A percentile compares a stretch with the other conserved stretches of the same genome.
Evolutionary conservation across 2,797 vertebrate species (phyloP).

Genomic region (Danio tinwini): DNA sequence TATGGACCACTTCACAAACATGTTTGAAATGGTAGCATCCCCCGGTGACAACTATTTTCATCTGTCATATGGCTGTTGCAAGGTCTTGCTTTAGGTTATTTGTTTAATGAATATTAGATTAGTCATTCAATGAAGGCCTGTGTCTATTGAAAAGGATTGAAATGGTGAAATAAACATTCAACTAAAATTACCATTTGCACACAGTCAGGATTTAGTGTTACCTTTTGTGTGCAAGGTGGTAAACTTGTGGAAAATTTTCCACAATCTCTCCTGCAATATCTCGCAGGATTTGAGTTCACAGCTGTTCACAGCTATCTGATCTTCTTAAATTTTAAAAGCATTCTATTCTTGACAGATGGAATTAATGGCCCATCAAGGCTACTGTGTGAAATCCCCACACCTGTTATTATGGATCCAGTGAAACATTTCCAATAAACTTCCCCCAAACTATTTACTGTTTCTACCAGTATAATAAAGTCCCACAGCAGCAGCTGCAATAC

Average conservation of each 20-base stretch:
- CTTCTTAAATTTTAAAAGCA: slow-evolving; percentile 21
- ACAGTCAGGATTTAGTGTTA: background rate
- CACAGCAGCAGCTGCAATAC: slow-evolving; percentile 62
- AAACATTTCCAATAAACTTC: slow-evolving; percentile 43
- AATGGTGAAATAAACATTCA: background rate
- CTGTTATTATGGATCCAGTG: slow-evolving; percentile 46
- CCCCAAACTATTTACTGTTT: slow-evolving; percentile 56
- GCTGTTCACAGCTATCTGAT: slow-evolving; percentile 10
- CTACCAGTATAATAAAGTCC: slow-evolving; percentile 64
- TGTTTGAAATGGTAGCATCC: too few species aligned
- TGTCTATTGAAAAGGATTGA: too few species aligned
- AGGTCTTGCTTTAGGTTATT: background rate
- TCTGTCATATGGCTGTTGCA: background rate
- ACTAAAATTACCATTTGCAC: background rate
- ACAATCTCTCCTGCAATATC: slow-evolving; percentile 10
- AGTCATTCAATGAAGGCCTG: too few species aligned
- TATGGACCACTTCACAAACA: too few species aligned
- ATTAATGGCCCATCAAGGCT: slow-evolving; percentile 14
- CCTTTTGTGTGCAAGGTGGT: too few species aligned
- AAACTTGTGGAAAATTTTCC: background rate
- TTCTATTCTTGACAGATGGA: slow-evolving; percentile 47
- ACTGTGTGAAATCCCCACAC: slow-evolving; percentile 49
- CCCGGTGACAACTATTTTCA: too few species aligned
- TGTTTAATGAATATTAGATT: background rate
- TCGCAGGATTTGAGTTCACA: slow-evolving; percentile 20